Conservation (phyloP, 2,797 vertebrate genomes). For the Hypotaenidia okinawae region DNA sequence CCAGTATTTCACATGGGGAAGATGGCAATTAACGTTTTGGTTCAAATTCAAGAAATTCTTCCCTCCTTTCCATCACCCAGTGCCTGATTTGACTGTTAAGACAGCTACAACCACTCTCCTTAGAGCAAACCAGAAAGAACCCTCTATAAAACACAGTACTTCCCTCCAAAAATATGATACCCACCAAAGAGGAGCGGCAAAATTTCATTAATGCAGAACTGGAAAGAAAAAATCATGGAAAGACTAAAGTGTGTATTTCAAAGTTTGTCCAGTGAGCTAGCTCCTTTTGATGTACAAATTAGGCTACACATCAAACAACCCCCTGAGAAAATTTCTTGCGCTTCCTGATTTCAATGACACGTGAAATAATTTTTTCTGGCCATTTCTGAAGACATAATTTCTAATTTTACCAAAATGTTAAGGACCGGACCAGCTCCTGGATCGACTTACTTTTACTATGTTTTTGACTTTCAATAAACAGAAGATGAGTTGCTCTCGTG, state of each 20-base stretch:
- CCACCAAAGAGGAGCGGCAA: constrained; percentile 30
- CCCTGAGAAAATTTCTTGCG: constrained; percentile 15
- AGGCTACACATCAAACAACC: constrained; percentile 13
- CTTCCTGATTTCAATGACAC: background rate
- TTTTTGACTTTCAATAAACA: background rate
- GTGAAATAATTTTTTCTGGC: constrained; percentile 29
- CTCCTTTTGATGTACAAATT: constrained; percentile 25
- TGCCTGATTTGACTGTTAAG: background rate
- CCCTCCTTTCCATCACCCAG: background rate
- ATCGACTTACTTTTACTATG: background rate
- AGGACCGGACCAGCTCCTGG: background rate
- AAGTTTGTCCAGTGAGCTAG: background rate
- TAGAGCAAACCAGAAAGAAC: background rate
- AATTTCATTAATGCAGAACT: background rate
- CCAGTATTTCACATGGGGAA: background rate
- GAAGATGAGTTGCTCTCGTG: background rate
- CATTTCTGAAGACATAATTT: background rate
- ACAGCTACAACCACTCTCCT: background rate
- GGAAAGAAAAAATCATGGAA: background rate
- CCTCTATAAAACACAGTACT: background rate
- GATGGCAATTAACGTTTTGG: background rate
- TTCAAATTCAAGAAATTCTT: background rate
- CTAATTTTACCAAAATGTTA: background rate
- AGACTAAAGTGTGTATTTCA: background rate
- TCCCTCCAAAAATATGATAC: background rate